phyloP scores from a whole-genome alignment of 1,140 invertebrate species.

The Metaphire vulgaris region DNA sequence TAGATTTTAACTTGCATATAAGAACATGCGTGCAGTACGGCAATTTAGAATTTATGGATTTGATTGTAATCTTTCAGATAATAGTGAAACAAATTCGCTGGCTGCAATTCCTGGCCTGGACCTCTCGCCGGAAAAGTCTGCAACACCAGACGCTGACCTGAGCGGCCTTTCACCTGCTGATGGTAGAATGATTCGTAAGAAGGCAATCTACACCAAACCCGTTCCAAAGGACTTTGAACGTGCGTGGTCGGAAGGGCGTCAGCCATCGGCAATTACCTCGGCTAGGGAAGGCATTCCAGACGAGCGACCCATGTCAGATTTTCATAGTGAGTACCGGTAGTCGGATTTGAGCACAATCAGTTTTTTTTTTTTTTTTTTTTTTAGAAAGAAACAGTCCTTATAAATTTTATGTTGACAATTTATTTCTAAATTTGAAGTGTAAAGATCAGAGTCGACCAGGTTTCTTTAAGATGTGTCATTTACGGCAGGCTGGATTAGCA shows the following conservation, averaged over 20 bases:
- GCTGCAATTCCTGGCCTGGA: constrained; percentile 76
- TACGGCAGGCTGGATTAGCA: no score
- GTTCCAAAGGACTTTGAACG: constrained; percentile 92
- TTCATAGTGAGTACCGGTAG: background rate
- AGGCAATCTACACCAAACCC: constrained; percentile 81
- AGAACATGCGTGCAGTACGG: no score
- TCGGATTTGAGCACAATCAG: no score
- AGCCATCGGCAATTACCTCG: constrained; percentile 22
- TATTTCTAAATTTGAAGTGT: no score
- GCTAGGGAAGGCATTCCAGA: background rate
- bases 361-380: no score
- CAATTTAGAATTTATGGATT: no score
- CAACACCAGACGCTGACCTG: background rate
- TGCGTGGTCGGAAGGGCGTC: constrained; percentile 77
- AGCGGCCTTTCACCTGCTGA: background rate
- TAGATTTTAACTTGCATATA: no score
- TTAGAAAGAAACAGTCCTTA: no score
- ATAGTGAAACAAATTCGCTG: background rate
- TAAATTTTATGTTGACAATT: no score
- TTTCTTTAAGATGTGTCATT: no score
- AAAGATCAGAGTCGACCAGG: no score
- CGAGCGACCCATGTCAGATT: background rate
- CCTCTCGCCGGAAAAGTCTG: constrained; percentile 52
- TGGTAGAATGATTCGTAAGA: constrained; percentile 56
- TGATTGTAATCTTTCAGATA: no score